Base-by-base conservation (phyloP, 2,888 invertebrate genomes). In the Branchellion lobata region DNA sequence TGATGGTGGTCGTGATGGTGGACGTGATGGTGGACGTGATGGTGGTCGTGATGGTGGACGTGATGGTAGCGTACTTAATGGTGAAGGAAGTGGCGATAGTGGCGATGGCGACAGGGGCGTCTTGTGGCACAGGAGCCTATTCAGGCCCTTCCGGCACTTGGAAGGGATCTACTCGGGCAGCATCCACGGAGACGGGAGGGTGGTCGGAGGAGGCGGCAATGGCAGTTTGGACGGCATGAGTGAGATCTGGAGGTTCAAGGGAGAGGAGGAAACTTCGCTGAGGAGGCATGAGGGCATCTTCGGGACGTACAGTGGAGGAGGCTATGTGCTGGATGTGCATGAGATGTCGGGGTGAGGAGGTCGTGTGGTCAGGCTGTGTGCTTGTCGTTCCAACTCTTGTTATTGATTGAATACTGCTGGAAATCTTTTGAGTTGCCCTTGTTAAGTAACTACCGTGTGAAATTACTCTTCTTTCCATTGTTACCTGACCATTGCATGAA, bases 251-350 rank as follows among this genome's bases (percentile, higher is more conserved):
- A 77, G 57, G 36, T 77, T 34, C 65, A 31, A 36, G 27, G 29
- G 34, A 18, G 51, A 51, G 34, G 33, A 61, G 14, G 65, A 40
- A 0, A 57, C 61, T 29, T 11, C n/a, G 40, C 34, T 51, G n/a
- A 51, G 57, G 24, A 5, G 29, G 0, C n/a, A 73, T 21, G 21
- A 51, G n/a, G 80, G 79, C 3, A 53, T 24, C 40, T 79, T 79
- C 33, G 78, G 73, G 18, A 61, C 36, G 14, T 86, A 86, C 81
- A 85, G 84, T 34, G 83, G 84, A 8, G 84, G 83, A 34, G 87
- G 86, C 11, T 85, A 82, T 77, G 78, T 82, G 31, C 74, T 83
- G 24, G 27, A 71, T 40, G 75, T 80, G 1, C 18, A 57, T 24
- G 34, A 34, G 8, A 36, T 8, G 24, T 24, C 3, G 61, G 24